Conservation (phyloP, 2,888 invertebrate genomes). For the Dromius quadrimaculatus region DNA sequence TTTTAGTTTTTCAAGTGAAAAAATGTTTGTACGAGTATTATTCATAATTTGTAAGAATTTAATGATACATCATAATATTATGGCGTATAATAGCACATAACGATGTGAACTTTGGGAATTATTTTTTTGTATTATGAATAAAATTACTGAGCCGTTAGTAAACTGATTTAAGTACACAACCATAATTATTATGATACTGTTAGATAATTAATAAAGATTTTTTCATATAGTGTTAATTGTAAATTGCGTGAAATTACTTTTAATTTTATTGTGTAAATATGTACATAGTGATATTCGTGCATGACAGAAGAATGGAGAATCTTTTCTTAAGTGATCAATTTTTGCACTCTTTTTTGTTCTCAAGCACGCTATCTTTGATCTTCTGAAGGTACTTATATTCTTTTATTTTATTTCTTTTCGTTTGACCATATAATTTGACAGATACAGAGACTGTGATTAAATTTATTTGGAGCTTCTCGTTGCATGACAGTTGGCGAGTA, state of each 20-base stretch:
- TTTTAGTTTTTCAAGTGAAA: neutral
- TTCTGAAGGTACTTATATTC: too few relatives aligned
- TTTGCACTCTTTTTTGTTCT: slow-evolving; percentile 19
- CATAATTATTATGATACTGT: slow-evolving; percentile 27
- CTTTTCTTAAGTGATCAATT: slow-evolving; percentile 1
- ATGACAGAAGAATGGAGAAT: slow-evolving; percentile 8
- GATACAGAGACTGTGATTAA: too few relatives aligned
- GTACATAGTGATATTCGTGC: slow-evolving; percentile 13
- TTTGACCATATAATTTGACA: neutral
- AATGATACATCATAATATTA: slow-evolving; percentile 12
- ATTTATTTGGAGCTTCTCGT: too few relatives aligned
- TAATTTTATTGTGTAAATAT: slow-evolving; percentile 30
- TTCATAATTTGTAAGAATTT: slow-evolving; percentile 12
- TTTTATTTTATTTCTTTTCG: too few relatives aligned
- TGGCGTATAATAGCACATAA: slow-evolving; percentile 14
- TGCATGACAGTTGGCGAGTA: too few relatives aligned
- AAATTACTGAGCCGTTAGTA: slow-evolving; percentile 10
- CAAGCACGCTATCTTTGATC: slow-evolving; percentile 4
- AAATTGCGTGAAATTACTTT: slow-evolving; percentile 13
- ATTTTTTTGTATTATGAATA: slow-evolving; percentile 16
- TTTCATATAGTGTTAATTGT: slow-evolving; percentile 9
- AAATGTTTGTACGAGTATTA: neutral
- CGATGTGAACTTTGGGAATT: slow-evolving; percentile 10
- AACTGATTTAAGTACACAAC: slow-evolving; percentile 1
- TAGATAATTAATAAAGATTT: slow-evolving; percentile 21